Conservation (phyloP, 1,140 invertebrate genomes). For the Sminthurinus signatus region DNA sequence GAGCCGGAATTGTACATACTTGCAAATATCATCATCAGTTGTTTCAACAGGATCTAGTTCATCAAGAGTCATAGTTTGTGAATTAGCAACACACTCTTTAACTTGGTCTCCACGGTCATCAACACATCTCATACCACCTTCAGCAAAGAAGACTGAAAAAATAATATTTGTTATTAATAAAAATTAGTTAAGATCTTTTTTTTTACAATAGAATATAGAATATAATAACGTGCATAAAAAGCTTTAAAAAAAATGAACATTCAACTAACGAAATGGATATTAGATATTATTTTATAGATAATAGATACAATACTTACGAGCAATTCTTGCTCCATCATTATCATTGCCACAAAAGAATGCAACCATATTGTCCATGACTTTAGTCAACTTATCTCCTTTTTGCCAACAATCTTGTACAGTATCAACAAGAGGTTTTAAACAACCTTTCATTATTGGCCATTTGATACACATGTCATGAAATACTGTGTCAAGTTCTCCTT, state of each 20-base stretch:
- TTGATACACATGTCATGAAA: conserved; percentile 13
- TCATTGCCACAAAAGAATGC: conserved; percentile 23
- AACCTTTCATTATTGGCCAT: conserved; percentile 13
- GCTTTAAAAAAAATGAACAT: not conserved
- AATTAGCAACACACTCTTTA: conserved; percentile 2
- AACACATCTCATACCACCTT: conserved; percentile 17
- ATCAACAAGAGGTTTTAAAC: conserved; percentile 9
- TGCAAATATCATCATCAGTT: conserved; percentile 15
- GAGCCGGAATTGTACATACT: not conserved
- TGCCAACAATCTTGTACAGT: conserved; percentile 21
- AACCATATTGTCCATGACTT: conserved; percentile 14
- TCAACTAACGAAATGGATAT: not conserved
- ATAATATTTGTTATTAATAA: not conserved
- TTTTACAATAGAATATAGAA: not conserved
- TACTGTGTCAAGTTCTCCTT: conserved; percentile 11
- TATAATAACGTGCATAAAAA: not conserved
- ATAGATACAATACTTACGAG: not conserved
- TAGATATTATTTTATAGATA: not conserved
- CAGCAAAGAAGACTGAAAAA: conserved; percentile 12
- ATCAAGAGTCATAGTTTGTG: not conserved
- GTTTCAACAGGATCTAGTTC: not conserved
- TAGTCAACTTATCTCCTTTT: conserved; percentile 22
- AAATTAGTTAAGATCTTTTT: too few relatives aligned
- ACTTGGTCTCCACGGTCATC: conserved; percentile 15
- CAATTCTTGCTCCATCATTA: conserved; percentile 23